Evolutionary conservation across 2,888 invertebrate genomes (phyloP).

Genomic region (Caenorhabditis sinica): DNA sequence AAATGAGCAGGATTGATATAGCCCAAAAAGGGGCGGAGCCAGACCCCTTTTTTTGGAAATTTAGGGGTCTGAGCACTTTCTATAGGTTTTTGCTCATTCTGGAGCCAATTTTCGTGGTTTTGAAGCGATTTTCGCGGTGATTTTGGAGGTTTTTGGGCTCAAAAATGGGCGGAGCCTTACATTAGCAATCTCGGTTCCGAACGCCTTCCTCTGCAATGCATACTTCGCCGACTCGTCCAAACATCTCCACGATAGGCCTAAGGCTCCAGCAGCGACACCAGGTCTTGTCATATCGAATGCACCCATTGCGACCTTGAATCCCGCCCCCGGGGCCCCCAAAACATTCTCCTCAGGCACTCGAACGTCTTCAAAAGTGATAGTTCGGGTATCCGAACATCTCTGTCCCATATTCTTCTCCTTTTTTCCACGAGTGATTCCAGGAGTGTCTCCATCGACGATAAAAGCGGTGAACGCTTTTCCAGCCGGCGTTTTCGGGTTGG

Average conservation of each 20-base stretch:
- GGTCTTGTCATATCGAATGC: constrained; percentile 10
- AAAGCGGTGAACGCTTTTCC: constrained; percentile 50
- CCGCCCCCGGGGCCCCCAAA: background rate
- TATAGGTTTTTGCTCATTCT: too few relatives aligned
- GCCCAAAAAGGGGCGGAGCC: too few relatives aligned
- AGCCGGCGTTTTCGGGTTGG: constrained; percentile 32
- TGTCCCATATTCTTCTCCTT: constrained; percentile 13
- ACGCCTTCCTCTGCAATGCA: background rate
- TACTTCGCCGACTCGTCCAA: constrained; percentile 6
- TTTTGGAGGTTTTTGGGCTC: too few relatives aligned
- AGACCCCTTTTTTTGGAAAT: too few relatives aligned
- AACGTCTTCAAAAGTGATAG: constrained; percentile 16
- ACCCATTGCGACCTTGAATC: constrained; percentile 14
- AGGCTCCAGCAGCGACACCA: background rate
- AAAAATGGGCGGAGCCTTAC: too few relatives aligned
- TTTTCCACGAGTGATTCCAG: constrained; percentile 26
- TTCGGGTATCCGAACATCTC: background rate
- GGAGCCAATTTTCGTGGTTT: too few relatives aligned
- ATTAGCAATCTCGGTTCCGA: constrained; percentile 3
- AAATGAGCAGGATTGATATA: too few relatives aligned
- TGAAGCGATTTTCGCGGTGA: too few relatives aligned
- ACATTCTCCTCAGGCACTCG: constrained; percentile 3
- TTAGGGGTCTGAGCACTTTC: too few relatives aligned
- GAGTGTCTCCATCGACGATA: constrained; percentile 41
- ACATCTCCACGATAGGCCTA: constrained; percentile 6